Evolutionary conservation across 2,113 vertebrate genomes (phyloP).

Genomic region (Platichthys stellatus): DNA sequence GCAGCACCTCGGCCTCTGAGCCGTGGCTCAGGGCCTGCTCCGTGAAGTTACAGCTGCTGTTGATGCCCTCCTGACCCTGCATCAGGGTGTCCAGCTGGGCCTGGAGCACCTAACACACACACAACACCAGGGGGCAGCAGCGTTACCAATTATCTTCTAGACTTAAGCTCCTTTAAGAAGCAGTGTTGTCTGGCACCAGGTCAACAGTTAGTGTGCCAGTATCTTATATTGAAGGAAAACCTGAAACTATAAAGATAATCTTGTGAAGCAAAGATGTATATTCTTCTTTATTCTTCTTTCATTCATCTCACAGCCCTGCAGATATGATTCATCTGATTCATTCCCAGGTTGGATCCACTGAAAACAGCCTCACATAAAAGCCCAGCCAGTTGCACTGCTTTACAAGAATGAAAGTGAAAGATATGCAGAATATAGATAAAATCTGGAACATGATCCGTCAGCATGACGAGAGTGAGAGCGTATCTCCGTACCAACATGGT

Average conservation of each 20-base stretch:
- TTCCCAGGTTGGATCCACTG: neutral
- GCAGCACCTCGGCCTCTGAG: slow-evolving; percentile 93
- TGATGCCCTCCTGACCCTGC: slow-evolving; percentile 93
- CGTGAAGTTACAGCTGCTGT: slow-evolving; percentile 93
- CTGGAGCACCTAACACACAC: slow-evolving; percentile 88
- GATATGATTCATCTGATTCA: neutral
- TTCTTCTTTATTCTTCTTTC: neutral
- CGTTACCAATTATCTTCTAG: too few species aligned
- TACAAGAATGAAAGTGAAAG: neutral
- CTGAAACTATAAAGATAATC: neutral
- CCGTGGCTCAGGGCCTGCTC: slow-evolving; percentile 93
- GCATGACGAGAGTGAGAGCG: too few species aligned
- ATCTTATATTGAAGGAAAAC: too few species aligned
- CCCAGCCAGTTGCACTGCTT: neutral
- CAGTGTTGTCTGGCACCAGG: too few species aligned
- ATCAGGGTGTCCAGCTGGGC: slow-evolving; percentile 91
- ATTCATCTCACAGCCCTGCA: neutral
- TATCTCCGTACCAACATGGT: neutral
- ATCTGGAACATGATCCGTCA: neutral
- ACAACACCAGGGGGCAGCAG: slow-evolving; percentile 53
- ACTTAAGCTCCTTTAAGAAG: too few species aligned
- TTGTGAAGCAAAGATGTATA: too few species aligned
- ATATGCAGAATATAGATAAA: neutral
- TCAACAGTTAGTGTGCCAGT: neutral
- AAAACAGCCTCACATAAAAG: neutral